Evolutionary conservation across 2,113 vertebrate genomes (phyloP).

Genomic region (Crotalus viridis): DNA sequence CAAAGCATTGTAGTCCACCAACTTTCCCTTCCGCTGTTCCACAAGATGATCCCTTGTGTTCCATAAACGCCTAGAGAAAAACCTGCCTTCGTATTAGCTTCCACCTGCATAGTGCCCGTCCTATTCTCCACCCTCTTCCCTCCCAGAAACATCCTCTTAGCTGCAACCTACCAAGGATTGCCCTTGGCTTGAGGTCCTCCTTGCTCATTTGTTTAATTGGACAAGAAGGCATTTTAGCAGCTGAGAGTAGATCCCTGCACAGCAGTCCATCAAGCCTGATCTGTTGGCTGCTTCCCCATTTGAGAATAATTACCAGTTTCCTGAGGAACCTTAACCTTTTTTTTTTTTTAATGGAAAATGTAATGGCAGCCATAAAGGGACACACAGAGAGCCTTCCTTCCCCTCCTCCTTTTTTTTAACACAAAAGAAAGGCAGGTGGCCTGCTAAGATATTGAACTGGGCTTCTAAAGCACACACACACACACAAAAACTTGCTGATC

Average conservation of each 20-base stretch:
- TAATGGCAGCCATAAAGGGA: slow-evolving; percentile 15
- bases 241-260: slow-evolving; percentile 43
- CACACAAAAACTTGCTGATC: neutral
- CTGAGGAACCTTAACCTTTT: slow-evolving; percentile 47
- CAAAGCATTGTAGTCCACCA: neutral
- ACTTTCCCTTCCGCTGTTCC: neutral
- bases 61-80: neutral
- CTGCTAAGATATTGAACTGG: slow-evolving; percentile 16
- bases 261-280: slow-evolving; percentile 61
- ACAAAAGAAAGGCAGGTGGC: slow-evolving; percentile 4
- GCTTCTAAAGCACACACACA: neutral
- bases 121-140: neutral
- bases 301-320: slow-evolving; percentile 36
- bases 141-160: slow-evolving; percentile 35
- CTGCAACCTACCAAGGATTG: slow-evolving; percentile 37
- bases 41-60: neutral
- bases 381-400: neutral
- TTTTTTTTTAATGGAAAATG: slow-evolving; percentile 34
- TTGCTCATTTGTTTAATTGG: slow-evolving; percentile 66
- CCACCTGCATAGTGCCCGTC: too few species aligned
- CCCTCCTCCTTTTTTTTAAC: neutral
- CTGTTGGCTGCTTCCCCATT: slow-evolving; percentile 55
- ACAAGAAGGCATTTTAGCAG: slow-evolving; percentile 46
- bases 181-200: slow-evolving; percentile 53
- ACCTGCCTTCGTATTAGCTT: neutral